Conservation (phyloP, 2,888 invertebrate species). For the Alviniconcha strummeri region DNA sequence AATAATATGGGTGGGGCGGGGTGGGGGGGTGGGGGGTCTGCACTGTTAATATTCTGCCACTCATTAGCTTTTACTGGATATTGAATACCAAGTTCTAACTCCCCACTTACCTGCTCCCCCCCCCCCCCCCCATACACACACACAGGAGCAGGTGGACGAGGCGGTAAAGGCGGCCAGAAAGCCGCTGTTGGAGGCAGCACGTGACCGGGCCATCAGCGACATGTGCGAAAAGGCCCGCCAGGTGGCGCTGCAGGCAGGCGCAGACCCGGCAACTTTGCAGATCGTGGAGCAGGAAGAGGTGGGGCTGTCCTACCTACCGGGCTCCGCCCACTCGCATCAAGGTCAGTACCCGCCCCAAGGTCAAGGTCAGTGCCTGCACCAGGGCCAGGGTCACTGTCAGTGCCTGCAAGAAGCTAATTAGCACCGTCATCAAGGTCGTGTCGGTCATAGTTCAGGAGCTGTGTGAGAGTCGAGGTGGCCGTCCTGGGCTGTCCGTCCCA, state of each 20-base stretch:
- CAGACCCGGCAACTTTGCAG: constrained; percentile 41
- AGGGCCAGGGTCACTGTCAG: too few species aligned
- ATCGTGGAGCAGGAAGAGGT: constrained; percentile 57
- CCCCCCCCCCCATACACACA: neutral
- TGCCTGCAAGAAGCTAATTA: too few species aligned
- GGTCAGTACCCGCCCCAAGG: constrained; percentile 27
- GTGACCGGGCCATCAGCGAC: constrained; percentile 46
- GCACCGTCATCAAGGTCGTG: too few species aligned
- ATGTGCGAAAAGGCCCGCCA: constrained; percentile 29
- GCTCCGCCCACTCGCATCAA: constrained; percentile 63
- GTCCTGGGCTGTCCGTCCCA: too few species aligned
- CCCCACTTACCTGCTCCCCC: too few species aligned
- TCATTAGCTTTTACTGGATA: too few species aligned
- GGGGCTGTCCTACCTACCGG: constrained; percentile 64
- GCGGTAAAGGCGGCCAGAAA: constrained; percentile 41
- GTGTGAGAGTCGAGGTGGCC: too few species aligned
- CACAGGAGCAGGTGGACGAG: constrained; percentile 36
- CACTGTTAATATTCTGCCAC: too few species aligned
- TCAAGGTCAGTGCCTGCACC: neutral
- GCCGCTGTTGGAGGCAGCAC: constrained; percentile 46
- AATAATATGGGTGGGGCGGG: too few species aligned
- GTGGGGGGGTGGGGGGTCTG: too few species aligned
- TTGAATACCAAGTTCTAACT: too few species aligned
- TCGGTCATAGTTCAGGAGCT: too few species aligned
- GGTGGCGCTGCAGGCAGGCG: constrained; percentile 46